phyloP scores from a whole-genome alignment of 2,113 vertebrate genomes.

The Microcebus jonahi region DNA sequence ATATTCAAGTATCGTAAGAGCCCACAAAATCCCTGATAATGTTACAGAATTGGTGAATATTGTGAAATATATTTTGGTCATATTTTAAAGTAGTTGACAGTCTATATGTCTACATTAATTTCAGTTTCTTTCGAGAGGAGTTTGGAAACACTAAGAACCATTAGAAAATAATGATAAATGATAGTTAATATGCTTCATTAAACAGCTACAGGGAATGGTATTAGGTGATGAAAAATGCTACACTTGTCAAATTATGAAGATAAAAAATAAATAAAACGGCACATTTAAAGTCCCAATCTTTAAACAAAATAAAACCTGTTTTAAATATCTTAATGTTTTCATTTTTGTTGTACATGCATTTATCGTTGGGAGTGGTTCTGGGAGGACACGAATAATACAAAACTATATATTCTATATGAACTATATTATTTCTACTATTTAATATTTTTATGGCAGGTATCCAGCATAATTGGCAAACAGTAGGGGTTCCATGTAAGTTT shows the following conservation, averaged over 20 bases:
- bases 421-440: background rate
- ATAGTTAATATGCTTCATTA: conserved; percentile 7
- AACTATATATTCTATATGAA: background rate
- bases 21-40: background rate
- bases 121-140: background rate
- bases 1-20: background rate
- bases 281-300: background rate
- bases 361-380: background rate
- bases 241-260: background rate
- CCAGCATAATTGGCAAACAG: background rate
- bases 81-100: background rate
- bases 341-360: background rate
- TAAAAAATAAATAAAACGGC: conserved; percentile 47
- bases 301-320: background rate
- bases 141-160: background rate
- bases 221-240: background rate
- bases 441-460: background rate
- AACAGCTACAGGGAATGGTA: background rate
- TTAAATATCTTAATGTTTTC: background rate
- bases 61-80: background rate
- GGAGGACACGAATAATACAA: background rate
- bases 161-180: conserved; percentile 46
- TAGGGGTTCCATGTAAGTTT: background rate
- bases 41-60: background rate
- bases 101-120: background rate